These are phyloP conservation scores for Percopsis omiscomaycus DNA, from an alignment of 2,797 vertebrate genomes.

Conservation along the genomic window DNA sequence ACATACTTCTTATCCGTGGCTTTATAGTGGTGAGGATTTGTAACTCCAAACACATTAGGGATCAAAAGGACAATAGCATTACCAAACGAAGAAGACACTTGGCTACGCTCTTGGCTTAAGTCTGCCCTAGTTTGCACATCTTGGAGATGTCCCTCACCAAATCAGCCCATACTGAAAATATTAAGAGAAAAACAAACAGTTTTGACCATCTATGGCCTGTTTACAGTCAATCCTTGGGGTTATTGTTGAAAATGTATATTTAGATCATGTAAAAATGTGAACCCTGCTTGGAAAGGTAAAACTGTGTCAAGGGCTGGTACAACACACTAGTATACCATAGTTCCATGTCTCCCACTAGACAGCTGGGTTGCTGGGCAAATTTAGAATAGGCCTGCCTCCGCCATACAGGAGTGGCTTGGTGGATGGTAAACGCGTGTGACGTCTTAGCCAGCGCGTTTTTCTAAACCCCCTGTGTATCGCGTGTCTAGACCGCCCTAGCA, in stretches of 20 bases:
- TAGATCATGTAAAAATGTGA: not conserved
- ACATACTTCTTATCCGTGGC: constrained; percentile 46
- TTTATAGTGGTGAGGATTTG: constrained; percentile 27
- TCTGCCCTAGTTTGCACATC: constrained; percentile 3
- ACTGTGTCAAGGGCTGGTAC: constrained; percentile 28
- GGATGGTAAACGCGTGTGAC: constrained; percentile 68
- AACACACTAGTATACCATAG: not conserved
- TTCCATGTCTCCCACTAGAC: constrained; percentile 51
- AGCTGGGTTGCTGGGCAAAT: constrained; percentile 73
- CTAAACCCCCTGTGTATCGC: constrained; percentile 70
- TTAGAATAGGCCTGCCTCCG: constrained; percentile 42
- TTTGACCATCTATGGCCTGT: constrained; percentile 4
- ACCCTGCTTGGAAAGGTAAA: constrained; percentile 11
- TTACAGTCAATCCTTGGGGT: not conserved
- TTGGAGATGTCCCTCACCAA: not conserved
- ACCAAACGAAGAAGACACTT: constrained; percentile 6
- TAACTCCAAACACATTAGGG: constrained; percentile 17
- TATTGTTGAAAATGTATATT: not conserved
- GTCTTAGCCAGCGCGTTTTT: constrained; percentile 51
- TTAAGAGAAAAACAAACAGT: constrained; percentile 5
- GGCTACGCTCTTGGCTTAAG: not conserved
- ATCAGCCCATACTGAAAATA: not conserved
- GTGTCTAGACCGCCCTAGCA: constrained; percentile 75
- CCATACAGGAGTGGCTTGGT: constrained; percentile 53
- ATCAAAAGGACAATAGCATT: constrained; percentile 18